phyloP scores from a whole-genome alignment of 92 coral and sea anemone species.

The Epizoanthus ramosus region DNA sequence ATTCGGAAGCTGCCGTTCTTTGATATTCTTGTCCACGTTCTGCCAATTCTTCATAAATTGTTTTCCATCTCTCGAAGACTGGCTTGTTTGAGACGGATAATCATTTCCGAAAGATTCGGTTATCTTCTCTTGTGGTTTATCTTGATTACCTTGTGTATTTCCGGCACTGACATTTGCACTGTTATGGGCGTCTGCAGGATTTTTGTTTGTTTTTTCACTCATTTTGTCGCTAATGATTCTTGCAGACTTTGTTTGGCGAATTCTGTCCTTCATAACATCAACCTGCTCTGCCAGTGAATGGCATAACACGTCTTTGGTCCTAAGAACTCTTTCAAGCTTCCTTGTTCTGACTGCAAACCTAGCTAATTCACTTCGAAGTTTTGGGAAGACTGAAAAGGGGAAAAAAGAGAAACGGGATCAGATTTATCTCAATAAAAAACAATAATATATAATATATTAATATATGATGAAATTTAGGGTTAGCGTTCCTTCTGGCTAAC shows the following conservation, averaged over 20 bases:
- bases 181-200: neutral
- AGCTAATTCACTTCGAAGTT: constrained; percentile 46
- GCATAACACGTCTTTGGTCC: constrained; percentile 60
- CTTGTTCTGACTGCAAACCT: constrained; percentile 57
- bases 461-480: no score
- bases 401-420: neutral
- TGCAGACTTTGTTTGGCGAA: constrained; percentile 38
- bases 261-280: constrained; percentile 69
- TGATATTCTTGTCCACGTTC: constrained; percentile 2
- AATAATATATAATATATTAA: no score
- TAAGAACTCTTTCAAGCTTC: constrained; percentile 57
- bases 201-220: constrained; percentile 22
- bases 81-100: neutral
- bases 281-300: constrained; percentile 61
- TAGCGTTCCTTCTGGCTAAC: no score
- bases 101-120: constrained; percentile 10
- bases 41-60: constrained; percentile 5
- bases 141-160: constrained; percentile 3
- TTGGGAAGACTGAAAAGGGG: constrained; percentile 46
- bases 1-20: neutral
- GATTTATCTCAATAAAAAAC: no score
- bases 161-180: neutral
- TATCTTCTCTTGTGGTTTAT: constrained; percentile 14
- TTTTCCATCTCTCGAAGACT: neutral
- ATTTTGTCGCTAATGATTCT: constrained; percentile 51